Percentiles rank a stretch among this genome's conserved stretches.
Evolutionary conservation across 2,888 invertebrate species (phyloP).

Genomic region (Smittia sp.): DNA sequence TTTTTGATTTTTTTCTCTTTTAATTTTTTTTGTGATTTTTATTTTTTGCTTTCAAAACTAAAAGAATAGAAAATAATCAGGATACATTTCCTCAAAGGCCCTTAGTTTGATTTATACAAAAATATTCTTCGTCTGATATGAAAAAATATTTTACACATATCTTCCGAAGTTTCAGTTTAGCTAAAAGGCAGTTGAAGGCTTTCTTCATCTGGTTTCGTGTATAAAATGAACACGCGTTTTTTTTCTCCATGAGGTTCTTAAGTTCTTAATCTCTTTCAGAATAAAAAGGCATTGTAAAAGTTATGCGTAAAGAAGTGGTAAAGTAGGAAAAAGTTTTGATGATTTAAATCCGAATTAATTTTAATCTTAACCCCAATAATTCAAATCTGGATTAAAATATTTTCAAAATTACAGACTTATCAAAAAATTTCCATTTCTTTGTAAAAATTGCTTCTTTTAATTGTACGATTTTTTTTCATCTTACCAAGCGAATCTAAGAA

Average conservation of each 20-base stretch:
- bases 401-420: background rate
- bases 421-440: background rate
- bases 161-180: no score
- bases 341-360: background rate
- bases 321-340: background rate
- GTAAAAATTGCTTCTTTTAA: conserved; percentile 1
- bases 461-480: background rate
- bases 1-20: conserved; percentile 14
- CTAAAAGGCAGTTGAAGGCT: background rate
- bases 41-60: background rate
- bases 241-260: background rate
- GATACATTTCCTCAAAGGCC: no score
- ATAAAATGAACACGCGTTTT: background rate
- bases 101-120: conserved; percentile 8
- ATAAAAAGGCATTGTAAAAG: no score
- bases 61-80: background rate
- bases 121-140: background rate
- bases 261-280: background rate
- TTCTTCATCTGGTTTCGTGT: background rate
- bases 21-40: conserved; percentile 15
- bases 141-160: background rate
- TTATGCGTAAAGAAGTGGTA: no score
- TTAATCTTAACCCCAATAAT: background rate
- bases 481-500: background rate
- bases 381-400: no score